phyloP scores from a whole-genome alignment of 64 coral and sea anemone genomes.

The Pocillopora damicornis region DNA sequence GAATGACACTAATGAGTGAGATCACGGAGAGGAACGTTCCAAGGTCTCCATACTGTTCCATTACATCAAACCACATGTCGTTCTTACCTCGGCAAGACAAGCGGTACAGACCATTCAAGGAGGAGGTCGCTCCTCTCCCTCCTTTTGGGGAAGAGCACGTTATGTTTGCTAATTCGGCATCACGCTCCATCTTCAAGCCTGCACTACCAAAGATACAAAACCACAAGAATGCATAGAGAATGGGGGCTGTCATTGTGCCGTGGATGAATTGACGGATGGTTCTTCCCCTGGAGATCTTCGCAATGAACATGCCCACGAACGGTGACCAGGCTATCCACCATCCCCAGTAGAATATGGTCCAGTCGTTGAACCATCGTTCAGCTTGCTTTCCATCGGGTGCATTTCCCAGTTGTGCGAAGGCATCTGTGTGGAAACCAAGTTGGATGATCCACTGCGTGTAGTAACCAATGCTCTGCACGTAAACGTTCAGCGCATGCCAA shows the following conservation, averaged over 20 bases:
- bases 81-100: conserved; percentile 35
- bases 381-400: conserved; percentile 52
- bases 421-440: conserved; percentile 64
- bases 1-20: conserved; percentile 22
- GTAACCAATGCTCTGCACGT: conserved; percentile 51
- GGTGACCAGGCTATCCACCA: conserved; percentile 75
- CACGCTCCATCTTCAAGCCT: conserved; percentile 50
- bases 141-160: conserved; percentile 32
- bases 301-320: conserved; percentile 60
- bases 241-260: conserved; percentile 45
- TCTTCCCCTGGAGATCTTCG: conserved; percentile 48
- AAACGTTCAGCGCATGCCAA: conserved; percentile 53
- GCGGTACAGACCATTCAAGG: conserved; percentile 36
- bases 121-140: background rate
- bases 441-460: conserved; percentile 55
- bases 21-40: conserved; percentile 31
- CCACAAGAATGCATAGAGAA: conserved; percentile 52
- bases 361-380: conserved; percentile 51
- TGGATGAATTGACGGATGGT: conserved; percentile 54
- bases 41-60: conserved; percentile 41
- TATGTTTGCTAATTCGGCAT: conserved; percentile 15
- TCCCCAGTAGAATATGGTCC: conserved; percentile 73
- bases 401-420: conserved; percentile 66
- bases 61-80: conserved; percentile 51
- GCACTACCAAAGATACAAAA: conserved; percentile 55